Conservation (phyloP, 2,113 vertebrate species). For the Halichoeres trimaculatus region DNA sequence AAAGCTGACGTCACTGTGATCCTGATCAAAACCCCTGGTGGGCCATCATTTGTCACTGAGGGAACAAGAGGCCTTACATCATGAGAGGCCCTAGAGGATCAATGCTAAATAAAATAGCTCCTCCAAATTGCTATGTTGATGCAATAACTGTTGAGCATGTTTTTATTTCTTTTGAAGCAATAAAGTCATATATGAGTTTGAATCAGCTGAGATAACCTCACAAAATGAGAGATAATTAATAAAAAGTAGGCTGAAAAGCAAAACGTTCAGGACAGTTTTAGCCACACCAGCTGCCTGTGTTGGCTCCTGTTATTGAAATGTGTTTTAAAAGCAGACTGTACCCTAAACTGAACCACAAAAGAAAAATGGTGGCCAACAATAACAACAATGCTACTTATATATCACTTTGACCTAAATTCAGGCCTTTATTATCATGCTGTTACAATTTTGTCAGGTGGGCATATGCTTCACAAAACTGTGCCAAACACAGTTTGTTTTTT, state of each 20-base stretch:
- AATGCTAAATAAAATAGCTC: conserved; percentile 1
- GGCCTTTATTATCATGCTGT: neutral
- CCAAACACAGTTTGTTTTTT: neutral
- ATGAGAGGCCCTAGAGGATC: conserved; percentile 19
- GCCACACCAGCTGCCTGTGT: neutral
- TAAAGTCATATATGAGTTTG: neutral
- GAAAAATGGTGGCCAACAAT: conserved; percentile 35
- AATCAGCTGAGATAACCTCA: neutral
- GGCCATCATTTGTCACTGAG: conserved; percentile 29
- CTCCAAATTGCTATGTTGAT: conserved; percentile 12
- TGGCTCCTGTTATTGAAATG: conserved; percentile 22
- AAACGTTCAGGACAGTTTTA: neutral
- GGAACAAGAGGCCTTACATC: conserved; percentile 16
- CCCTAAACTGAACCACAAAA: conserved; percentile 23
- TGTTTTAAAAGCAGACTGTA: conserved; percentile 8
- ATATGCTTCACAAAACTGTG: neutral
- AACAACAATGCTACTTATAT: conserved; percentile 30
- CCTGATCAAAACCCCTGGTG: conserved; percentile 34
- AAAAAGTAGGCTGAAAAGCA: neutral
- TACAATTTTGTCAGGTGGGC: conserved; percentile 7
- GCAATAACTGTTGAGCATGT: neutral
- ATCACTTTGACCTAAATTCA: conserved; percentile 30
- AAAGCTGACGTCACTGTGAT: conserved; percentile 33
- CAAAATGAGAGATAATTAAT: neutral
- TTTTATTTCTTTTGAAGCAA: neutral